Evolutionary conservation across 92 coral and sea anemone genomes (phyloP), one percentile per base, ranked within the genome.

Genomic region (Zoanthus gigantus): DNA sequence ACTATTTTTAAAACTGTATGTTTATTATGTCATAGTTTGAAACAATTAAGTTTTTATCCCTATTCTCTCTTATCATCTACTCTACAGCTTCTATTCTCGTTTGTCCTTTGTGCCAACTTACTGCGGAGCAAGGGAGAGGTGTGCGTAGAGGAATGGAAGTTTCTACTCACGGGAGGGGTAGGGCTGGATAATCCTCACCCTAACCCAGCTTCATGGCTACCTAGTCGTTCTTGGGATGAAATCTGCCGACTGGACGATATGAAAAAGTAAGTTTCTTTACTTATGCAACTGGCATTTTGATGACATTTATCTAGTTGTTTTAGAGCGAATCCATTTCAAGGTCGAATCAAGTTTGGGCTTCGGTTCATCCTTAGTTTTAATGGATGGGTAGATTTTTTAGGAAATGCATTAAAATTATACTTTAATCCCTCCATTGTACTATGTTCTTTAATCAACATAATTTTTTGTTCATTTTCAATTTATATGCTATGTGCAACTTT

Each of bases 161-260:
- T 96, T 88, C 92, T 96, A 0, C 89, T 96, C 46, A 96, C 99
- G 30, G 99, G 99, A 17, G 99, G 99, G 58, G 98, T 96, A 48
- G 99, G 99, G 56, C 94, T 96, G 88, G 99, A 96, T 86, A 96
- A 96, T 76, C 99, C 99, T 71, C 98, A 96, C 82, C 91, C 95
- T 63, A 96, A 84, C 84, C 99, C 99, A 28, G 95, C 98, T 50
- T 44, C 91, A 60, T 96, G 99, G 99, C 90, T 96, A 60, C 99
- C 99, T 30, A 66, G 93, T 74, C 90, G 99, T 34, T 81, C 99
- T 83, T 96, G 99, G 99, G 97, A 96, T 84, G 99, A 96, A 90
- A 91, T 96, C 45, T 96, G 99, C 88, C 88, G 99, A 78, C 77
- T 96, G 89, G 97, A 95, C 23, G 99, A 96, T 67, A 61, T 96